These are phyloP conservation scores for Vicugna pacos DNA, from an alignment of 2,113 vertebrate genomes.

Conservation along the genomic window DNA sequence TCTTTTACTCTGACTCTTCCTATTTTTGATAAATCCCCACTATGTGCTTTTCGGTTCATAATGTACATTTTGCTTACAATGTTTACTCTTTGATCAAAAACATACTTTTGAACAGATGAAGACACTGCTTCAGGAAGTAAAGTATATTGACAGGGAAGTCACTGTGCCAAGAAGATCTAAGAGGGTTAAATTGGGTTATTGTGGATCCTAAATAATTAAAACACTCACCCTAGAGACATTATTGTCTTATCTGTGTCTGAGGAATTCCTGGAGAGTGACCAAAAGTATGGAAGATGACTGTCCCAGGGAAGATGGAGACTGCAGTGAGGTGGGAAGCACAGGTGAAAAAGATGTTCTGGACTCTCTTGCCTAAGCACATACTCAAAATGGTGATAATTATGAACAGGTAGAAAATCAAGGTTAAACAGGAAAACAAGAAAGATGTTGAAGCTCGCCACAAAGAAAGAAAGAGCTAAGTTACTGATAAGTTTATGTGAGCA, in stretches of 20 bases:
- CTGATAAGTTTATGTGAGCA: background rate
- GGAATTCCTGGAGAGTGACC: background rate
- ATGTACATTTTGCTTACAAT: background rate
- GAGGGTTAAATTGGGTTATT: background rate
- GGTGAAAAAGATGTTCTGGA: background rate
- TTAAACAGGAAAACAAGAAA: background rate
- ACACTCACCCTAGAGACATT: background rate
- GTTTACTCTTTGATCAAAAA: background rate
- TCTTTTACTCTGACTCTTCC: background rate
- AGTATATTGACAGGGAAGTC: background rate
- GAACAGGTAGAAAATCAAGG: background rate
- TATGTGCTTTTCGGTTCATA: too few species aligned
- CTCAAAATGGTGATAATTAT: background rate
- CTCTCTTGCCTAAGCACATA: background rate
- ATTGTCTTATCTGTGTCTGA: background rate
- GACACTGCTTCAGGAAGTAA: background rate
- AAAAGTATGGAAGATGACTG: background rate
- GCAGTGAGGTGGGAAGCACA: background rate
- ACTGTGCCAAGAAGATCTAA: background rate
- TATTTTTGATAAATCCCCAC: background rate
- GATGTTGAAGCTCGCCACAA: background rate
- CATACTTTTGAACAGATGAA: background rate
- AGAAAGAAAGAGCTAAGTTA: background rate
- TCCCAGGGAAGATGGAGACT: background rate
- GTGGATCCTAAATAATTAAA: background rate